Percentiles rank a stretch among this genome's conserved stretches.
phyloP scores from a whole-genome alignment of 2,113 vertebrate genomes.

The Donacobius atricapilla region DNA sequence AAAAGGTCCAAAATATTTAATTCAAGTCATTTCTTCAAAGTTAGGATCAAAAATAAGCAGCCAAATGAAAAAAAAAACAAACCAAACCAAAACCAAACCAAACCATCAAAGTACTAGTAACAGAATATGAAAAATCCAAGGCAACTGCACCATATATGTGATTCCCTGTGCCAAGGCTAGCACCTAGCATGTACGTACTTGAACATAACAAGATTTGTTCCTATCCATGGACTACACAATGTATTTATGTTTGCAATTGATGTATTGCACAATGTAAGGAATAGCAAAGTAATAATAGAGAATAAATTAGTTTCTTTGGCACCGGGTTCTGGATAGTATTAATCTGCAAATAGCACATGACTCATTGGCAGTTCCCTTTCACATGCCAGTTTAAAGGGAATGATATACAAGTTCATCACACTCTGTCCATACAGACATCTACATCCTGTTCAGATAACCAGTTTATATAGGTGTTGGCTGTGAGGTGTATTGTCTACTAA shows the following conservation, averaged over 20 bases:
- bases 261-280: neutral
- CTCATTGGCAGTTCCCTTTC: slow-evolving; percentile 22
- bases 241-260: slow-evolving; percentile 16
- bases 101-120: neutral
- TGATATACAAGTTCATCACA: neutral
- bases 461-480: neutral
- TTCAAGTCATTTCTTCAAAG: neutral
- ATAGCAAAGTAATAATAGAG: slow-evolving; percentile 19
- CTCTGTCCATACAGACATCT: neutral
- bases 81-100: neutral
- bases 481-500: neutral
- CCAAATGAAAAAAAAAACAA: neutral
- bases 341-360: neutral
- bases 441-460: neutral
- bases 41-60: neutral
- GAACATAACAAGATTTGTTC: neutral
- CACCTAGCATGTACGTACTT: neutral
- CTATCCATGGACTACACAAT: neutral
- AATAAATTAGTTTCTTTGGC: slow-evolving; percentile 15
- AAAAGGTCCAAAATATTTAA: neutral
- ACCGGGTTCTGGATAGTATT: neutral
- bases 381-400: neutral
- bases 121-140: neutral
- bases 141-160: neutral
- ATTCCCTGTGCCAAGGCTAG: neutral